Percentiles rank a stretch among this genome's conserved stretches.
phyloP scores from a whole-genome alignment of 2,797 vertebrate species.

The Prunella strophiata region DNA sequence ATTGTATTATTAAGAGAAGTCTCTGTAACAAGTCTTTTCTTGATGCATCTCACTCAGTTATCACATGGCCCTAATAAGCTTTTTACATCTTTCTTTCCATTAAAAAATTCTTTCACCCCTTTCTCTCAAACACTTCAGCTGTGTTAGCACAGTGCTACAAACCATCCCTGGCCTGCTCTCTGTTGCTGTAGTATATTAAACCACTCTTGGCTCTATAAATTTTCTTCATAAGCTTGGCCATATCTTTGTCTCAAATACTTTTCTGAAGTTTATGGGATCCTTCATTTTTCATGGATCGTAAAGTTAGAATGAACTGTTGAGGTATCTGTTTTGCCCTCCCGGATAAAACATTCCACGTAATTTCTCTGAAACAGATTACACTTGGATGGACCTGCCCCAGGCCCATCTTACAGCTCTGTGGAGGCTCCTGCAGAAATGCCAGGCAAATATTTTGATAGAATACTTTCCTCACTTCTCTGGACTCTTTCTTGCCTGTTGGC shows the following conservation, averaged over 20 bases:
- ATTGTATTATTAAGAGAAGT: not conserved
- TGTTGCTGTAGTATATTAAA: not conserved
- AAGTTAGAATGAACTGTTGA: not conserved
- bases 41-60: not conserved
- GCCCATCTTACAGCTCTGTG: not conserved
- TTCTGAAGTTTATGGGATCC: not conserved
- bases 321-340: not conserved
- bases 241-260: not conserved
- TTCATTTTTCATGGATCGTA: conserved; percentile 3
- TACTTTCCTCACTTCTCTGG: not conserved
- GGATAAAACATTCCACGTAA: not conserved
- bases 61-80: not conserved
- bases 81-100: not conserved
- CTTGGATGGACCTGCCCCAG: not conserved
- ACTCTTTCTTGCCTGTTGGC: not conserved
- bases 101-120: not conserved
- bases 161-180: not conserved
- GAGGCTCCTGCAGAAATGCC: not conserved
- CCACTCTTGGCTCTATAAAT: not conserved
- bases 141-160: not conserved
- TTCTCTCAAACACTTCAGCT: not conserved
- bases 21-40: not conserved
- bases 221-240: not conserved
- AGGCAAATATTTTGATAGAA: not conserved
- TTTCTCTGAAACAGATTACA: not conserved